Conservation (phyloP, 2,797 vertebrate species). For the Callimico goeldii region DNA sequence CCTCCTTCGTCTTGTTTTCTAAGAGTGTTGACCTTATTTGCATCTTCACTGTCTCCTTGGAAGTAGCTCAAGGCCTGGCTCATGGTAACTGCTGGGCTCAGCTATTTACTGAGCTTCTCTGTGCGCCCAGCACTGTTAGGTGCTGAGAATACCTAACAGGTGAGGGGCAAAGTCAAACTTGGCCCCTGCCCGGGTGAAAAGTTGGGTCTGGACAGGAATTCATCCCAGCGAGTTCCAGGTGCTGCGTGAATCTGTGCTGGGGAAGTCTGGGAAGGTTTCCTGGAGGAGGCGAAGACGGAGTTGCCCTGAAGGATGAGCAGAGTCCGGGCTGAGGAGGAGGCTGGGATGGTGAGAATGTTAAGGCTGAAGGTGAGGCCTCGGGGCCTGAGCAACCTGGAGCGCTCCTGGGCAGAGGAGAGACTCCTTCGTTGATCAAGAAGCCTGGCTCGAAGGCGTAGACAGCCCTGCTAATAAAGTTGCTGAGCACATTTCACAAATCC, state of each 20-base stretch:
- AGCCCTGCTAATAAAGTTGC: constrained; percentile 33
- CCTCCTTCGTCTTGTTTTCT: not conserved
- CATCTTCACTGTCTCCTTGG: not conserved
- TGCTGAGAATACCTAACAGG: not conserved
- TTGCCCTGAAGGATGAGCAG: not conserved
- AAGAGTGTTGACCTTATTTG: not conserved
- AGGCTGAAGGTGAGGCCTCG: not conserved
- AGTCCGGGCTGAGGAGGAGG: not conserved
- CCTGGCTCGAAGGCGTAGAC: constrained; percentile 23
- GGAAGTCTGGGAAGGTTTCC: not conserved
- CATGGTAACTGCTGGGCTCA: not conserved
- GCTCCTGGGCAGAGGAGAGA: not conserved
- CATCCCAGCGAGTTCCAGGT: accelerated
- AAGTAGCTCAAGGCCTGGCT: not conserved
- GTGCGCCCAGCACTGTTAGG: not conserved
- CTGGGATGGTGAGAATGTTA: not conserved
- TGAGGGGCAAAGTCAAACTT: not conserved
- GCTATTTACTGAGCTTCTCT: not conserved
- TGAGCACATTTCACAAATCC: constrained; percentile 48
- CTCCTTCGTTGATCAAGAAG: accelerated
- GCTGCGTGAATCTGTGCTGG: accelerated
- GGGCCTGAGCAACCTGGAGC: not conserved
- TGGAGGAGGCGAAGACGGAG: not conserved
- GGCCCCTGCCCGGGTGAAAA: not conserved
- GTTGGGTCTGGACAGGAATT: too few relatives aligned